Evolutionary conservation across 2,888 invertebrate species (phyloP).

Genomic region (Eupithecia vulgata): DNA sequence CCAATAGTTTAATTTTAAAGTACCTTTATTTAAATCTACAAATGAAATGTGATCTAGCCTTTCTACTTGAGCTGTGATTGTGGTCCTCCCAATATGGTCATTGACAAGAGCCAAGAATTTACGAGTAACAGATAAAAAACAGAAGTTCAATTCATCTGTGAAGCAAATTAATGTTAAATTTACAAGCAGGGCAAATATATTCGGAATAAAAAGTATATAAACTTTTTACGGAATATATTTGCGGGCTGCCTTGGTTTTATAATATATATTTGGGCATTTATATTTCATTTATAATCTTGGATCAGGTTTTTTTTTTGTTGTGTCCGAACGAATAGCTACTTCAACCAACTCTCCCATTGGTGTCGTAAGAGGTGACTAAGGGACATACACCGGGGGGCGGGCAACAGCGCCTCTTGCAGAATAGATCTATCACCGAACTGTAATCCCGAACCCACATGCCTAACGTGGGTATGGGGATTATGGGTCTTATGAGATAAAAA

Average conservation of each 20-base stretch:
- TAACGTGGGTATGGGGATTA: too few relatives aligned
- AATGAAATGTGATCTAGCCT: constrained; percentile 5
- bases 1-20: too few relatives aligned
- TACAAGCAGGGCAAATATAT: constrained; percentile 23
- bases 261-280: neutral
- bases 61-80: constrained; percentile 5
- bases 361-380: too few relatives aligned
- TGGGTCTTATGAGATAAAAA: too few relatives aligned
- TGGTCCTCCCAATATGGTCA: constrained; percentile 24
- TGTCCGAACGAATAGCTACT: too few relatives aligned
- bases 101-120: constrained; percentile 30
- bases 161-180: constrained; percentile 25
- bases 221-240: neutral
- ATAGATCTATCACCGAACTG: too few relatives aligned
- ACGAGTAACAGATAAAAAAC: constrained; percentile 21
- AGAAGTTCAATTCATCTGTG: constrained; percentile 15
- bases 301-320: too few relatives aligned
- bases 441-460: too few relatives aligned
- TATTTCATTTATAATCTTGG: neutral
- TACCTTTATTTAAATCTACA: neutral
- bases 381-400: too few relatives aligned
- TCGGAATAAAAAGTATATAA: constrained; percentile 9
- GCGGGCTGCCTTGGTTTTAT: neutral
- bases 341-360: too few relatives aligned
- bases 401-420: too few relatives aligned